phyloP scores from a whole-genome alignment of 2,888 invertebrate species.

The Nymphalis polychloros region DNA sequence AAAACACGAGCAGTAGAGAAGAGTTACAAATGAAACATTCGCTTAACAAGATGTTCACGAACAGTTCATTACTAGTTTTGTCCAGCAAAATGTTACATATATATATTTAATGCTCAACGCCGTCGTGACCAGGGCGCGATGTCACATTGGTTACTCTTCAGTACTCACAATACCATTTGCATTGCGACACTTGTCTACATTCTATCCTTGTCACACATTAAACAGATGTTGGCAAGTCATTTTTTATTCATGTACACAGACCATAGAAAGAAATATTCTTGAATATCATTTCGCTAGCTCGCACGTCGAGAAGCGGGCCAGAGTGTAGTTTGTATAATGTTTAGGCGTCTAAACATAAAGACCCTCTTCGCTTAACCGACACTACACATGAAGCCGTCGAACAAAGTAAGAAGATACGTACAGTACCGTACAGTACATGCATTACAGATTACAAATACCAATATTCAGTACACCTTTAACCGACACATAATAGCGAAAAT shows the following conservation, averaged over 20 bases:
- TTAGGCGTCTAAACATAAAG: background rate
- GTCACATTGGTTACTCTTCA: background rate
- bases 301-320: background rate
- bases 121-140: background rate
- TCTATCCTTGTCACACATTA: too few relatives aligned
- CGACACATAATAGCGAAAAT: constrained; percentile 10
- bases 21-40: background rate
- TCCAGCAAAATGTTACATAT: background rate
- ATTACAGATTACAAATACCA: constrained; percentile 15
- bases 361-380: constrained; percentile 2
- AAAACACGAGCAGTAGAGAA: background rate
- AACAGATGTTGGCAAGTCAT: constrained; percentile 13
- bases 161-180: background rate
- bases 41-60: too few relatives aligned
- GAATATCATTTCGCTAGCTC: background rate
- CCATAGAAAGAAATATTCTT: background rate
- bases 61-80: background rate
- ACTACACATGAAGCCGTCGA: constrained; percentile 22
- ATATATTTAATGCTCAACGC: too few relatives aligned
- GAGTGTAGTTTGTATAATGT: background rate
- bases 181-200: constrained; percentile 11
- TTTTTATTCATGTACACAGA: constrained; percentile 4
- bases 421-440: constrained; percentile 7
- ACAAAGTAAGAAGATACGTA: constrained; percentile 21
- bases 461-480: constrained; percentile 5